These are phyloP conservation scores for Emmelina monodactyla DNA, from an alignment of 2,888 invertebrate species.

Conservation along the genomic window DNA sequence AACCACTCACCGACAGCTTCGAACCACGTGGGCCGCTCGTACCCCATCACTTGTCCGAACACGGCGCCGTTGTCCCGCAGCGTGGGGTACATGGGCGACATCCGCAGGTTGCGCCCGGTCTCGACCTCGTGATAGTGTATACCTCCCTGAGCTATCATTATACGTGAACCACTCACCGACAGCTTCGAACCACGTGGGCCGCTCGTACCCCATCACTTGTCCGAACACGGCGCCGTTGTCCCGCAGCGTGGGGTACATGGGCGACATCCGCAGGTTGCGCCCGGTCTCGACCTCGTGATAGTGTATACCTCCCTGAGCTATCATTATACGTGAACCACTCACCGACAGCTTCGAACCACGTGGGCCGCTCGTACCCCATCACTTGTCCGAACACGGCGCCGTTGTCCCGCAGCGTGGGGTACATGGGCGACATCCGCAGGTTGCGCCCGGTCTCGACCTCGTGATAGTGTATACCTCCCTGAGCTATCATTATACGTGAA, in stretches of 20 bases:
- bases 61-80: constrained; percentile 90
- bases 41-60: constrained; percentile 98
- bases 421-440: constrained; percentile 93
- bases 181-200: constrained; percentile 89
- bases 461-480: constrained; percentile 76
- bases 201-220: constrained; percentile 97
- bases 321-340: too few relatives aligned
- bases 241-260: constrained; percentile 89
- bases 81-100: constrained; percentile 95
- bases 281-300: constrained; percentile 89
- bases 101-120: constrained; percentile 87
- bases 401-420: constrained; percentile 86
- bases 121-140: constrained; percentile 86
- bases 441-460: constrained; percentile 90
- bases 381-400: constrained; percentile 97
- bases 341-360: constrained; percentile 79
- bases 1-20: constrained; percentile 60
- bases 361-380: constrained; percentile 97
- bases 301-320: constrained; percentile 73
- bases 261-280: constrained; percentile 90
- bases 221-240: constrained; percentile 95
- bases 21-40: constrained; percentile 95
- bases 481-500: too few relatives aligned
- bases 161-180: constrained; percentile 41
- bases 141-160: too few relatives aligned